Percentiles rank a stretch among this genome's conserved stretches.
phyloP scores from a whole-genome alignment of 2,113 vertebrate genomes.

The Polypterus bichir region DNA sequence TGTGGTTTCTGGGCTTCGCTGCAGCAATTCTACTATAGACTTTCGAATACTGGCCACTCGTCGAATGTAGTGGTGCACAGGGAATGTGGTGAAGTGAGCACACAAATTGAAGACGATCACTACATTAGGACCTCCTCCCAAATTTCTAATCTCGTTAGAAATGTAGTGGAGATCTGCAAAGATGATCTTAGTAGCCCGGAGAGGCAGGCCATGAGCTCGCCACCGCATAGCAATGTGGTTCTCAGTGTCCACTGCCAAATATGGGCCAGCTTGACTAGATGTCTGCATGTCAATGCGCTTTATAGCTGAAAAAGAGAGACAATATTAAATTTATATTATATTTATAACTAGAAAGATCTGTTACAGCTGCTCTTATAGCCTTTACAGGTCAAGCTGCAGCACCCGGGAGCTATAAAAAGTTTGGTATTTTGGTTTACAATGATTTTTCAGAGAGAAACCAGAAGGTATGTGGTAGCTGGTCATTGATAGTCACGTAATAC shows the following conservation, averaged over 20 bases:
- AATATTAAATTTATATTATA: no score
- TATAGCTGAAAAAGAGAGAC: slow-evolving; percentile 16
- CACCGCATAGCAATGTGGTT: slow-evolving; percentile 16
- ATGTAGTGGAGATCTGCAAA: slow-evolving; percentile 25
- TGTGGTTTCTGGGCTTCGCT: slow-evolving; percentile 16
- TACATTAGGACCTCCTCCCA: slow-evolving; percentile 22
- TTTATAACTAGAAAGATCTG: no score
- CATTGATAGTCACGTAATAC: no score
- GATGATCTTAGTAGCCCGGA: slow-evolving; percentile 13
- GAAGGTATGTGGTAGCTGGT: no score
- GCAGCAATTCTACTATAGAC: slow-evolving; percentile 18
- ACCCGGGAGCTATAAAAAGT: no score
- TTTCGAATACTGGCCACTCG: slow-evolving; percentile 18
- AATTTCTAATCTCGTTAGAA: slow-evolving; percentile 16
- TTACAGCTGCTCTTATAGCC: no score
- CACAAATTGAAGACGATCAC: slow-evolving; percentile 21
- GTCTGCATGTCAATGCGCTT: slow-evolving; percentile 20
- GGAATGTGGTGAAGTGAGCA: slow-evolving; percentile 27
- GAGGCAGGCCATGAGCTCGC: slow-evolving; percentile 25
- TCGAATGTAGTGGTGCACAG: slow-evolving; percentile 10
- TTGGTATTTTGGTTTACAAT: no score
- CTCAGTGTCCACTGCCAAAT: slow-evolving; percentile 13
- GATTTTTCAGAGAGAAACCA: no score
- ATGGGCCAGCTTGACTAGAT: slow-evolving; percentile 7
- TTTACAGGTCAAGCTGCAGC: no score